A percentile compares a stretch with the other conserved stretches of the same genome.
Evolutionary conservation across 2,113 vertebrate genomes (phyloP).

Genomic region (Cottus gobio): DNA sequence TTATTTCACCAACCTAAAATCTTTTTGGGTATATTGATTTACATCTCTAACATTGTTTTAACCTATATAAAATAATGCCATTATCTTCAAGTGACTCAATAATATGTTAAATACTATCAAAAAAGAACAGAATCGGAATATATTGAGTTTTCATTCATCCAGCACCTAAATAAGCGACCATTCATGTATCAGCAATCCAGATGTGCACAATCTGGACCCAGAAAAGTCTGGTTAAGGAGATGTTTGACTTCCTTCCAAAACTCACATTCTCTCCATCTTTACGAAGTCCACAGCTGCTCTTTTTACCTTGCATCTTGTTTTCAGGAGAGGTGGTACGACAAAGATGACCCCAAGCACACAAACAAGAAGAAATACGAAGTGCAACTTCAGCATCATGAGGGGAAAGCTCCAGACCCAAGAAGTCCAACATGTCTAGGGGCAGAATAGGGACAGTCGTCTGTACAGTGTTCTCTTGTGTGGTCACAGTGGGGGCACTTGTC

Average conservation of each 20-base stretch:
- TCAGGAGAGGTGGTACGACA: conserved; percentile 64
- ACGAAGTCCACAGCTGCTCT: not conserved
- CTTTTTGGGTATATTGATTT: not conserved
- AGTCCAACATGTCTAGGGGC: too few species aligned
- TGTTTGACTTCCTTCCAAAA: not conserved
- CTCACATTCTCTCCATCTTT: conserved; percentile 47
- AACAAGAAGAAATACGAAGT: conserved; percentile 67
- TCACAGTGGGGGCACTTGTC: too few species aligned
- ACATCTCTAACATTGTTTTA: not conserved
- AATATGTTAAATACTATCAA: not conserved
- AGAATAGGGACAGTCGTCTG: too few species aligned
- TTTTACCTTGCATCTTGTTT: conserved; percentile 33
- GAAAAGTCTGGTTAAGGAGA: not conserved
- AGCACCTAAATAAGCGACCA: not conserved
- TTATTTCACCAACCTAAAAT: not conserved
- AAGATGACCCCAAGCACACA: conserved; percentile 62
- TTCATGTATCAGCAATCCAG: not conserved
- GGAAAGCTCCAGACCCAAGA: too few species aligned
- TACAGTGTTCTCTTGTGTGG: too few species aligned
- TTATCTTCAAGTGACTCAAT: not conserved
- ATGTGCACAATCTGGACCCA: not conserved
- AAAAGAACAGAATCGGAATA: not conserved
- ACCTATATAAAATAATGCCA: not conserved
- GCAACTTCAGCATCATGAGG: too few species aligned
- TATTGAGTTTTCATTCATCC: not conserved